A percentile compares a stretch with the other conserved stretches of the same genome.
These are phyloP conservation scores for Norana najaformis DNA, from an alignment of 2,888 invertebrate species.

Conservation along the genomic window DNA sequence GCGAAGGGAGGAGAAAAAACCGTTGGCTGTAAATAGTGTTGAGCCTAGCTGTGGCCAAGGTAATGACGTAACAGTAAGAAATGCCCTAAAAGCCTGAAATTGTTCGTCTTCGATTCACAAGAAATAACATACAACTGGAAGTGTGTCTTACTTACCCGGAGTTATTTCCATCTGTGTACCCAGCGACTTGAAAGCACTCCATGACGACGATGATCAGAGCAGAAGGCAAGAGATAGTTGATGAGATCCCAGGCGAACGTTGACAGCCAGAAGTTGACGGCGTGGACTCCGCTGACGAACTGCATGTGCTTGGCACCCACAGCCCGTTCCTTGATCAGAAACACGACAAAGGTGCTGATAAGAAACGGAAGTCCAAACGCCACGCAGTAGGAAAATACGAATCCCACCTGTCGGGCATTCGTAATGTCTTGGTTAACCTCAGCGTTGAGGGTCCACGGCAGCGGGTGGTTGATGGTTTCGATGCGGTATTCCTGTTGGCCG, in stretches of 20 bases:
- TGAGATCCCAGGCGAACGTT: conserved; percentile 72
- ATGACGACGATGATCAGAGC: conserved; percentile 69
- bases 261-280: conserved; percentile 72
- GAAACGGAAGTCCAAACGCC: conserved; percentile 56
- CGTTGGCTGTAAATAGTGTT: no score
- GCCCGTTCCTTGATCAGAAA: conserved; percentile 55
- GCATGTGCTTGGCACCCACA: conserved; percentile 54
- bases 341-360: conserved; percentile 54
- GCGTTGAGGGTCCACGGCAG: background rate
- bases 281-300: conserved; percentile 56
- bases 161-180: conserved; percentile 17
- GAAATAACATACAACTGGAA: background rate
- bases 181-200: conserved; percentile 71
- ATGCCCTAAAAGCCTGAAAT: no score
- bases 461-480: conserved; percentile 13
- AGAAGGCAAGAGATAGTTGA: conserved; percentile 69
- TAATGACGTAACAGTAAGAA: no score
- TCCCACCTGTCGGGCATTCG: conserved; percentile 22
- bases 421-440: conserved; percentile 31
- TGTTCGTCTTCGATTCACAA: no score
- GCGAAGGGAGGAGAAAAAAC: no score
- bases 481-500: conserved; percentile 22
- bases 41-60: no score
- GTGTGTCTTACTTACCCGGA: conserved; percentile 63
- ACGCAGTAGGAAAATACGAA: conserved; percentile 39